Evolutionary conservation across 2,113 vertebrate genomes (phyloP), one percentile per base, ranked within the genome.

Genomic region (Coregonus clupeaformis): DNA sequence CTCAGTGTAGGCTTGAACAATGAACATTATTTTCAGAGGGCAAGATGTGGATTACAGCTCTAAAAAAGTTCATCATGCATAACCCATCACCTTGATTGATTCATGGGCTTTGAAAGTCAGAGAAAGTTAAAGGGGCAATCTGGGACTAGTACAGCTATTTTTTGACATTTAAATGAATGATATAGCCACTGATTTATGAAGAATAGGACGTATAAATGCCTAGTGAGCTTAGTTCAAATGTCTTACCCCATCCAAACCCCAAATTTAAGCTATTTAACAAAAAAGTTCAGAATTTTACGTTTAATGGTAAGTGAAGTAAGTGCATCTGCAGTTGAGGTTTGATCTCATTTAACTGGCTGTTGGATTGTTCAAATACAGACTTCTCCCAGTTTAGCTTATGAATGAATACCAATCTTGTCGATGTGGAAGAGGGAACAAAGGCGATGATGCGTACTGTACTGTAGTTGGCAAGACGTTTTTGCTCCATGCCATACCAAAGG

Each of bases 401-500:
- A 74, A 69, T 80, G 68, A 74, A 83, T 80, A 77, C 47, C 55
- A 72, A 80, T 72, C 71, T 77, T 80, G 81, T 64, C 72, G 68
- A 72, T 77, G 57, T 68, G 25, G 71, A 71, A 65, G 30, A 32
- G n/a, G 16, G 71, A 80, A 83, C 74, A 80, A 83, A 77, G 57
- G 74, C 71, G 27, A 20, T 80, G 81, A 80, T 77, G 70, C 80
- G 73, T 74, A 9, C 9, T n/a, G 36, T 42, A 42, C 9, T 42
- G 69, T 62, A 36, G 32, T 36, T 45, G 74, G 60, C 42, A 36
- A 6, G 69, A 45, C 47, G 60, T 83, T 71, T 74, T 57, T 52
- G 52, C 30, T 32, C 68, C 75, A 60, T 77, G 74, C 65, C 60
- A 79, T 73, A 71, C 81, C 73, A 74, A 64, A 77, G 77, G 60